These are phyloP conservation scores for Prunella fulvescens DNA, from an alignment of 2,113 vertebrate genomes.

Conservation along the genomic window DNA sequence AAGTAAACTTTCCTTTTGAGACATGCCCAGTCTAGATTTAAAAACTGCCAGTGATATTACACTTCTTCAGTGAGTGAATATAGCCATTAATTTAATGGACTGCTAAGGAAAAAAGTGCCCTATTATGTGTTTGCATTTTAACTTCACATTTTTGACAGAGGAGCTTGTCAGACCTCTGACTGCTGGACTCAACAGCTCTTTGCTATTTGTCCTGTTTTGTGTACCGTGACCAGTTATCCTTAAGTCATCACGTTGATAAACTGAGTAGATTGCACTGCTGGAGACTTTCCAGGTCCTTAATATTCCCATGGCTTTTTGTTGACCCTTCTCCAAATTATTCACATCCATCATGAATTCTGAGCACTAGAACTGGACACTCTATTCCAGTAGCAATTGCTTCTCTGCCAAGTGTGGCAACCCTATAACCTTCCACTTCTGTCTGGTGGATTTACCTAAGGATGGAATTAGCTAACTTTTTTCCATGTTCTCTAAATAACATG, in stretches of 20 bases:
- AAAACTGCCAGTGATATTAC: not conserved
- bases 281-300: slow-evolving; percentile 41
- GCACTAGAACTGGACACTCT: not conserved
- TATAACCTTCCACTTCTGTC: not conserved
- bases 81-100: not conserved
- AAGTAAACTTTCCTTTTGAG: not conserved
- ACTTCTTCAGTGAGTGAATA: not conserved
- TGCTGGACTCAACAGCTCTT: not conserved
- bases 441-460: not conserved
- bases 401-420: not conserved
- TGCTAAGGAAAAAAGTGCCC: not conserved
- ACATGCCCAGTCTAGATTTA: not conserved
- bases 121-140: not conserved
- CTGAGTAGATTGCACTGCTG: slow-evolving; percentile 35
- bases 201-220: slow-evolving; percentile 8
- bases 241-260: not conserved
- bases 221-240: not conserved
- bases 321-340: slow-evolving; percentile 46
- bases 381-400: slow-evolving; percentile 8
- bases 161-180: not conserved
- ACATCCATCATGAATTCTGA: slow-evolving; percentile 38
- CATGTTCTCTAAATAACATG: not conserved
- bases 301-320: slow-evolving; percentile 56
- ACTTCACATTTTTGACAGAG: not conserved
- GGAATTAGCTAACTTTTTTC: not conserved